phyloP scores from a whole-genome alignment of 2,113 vertebrate genomes.

The Lathamus discolor region DNA sequence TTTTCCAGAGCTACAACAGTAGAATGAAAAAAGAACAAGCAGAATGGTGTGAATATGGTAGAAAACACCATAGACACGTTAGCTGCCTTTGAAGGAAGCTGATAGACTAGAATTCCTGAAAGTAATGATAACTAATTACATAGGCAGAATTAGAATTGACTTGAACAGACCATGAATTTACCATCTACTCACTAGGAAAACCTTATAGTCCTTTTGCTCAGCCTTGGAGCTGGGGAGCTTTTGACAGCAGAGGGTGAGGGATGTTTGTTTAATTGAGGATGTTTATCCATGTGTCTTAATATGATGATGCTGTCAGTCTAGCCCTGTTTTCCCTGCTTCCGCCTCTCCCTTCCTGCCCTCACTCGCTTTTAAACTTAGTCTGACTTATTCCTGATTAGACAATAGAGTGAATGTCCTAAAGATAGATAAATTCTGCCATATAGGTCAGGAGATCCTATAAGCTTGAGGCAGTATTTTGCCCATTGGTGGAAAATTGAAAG shows the following conservation, averaged over 20 bases:
- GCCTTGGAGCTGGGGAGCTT: background rate
- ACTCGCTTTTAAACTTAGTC: background rate
- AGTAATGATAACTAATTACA: background rate
- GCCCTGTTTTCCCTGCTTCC: background rate
- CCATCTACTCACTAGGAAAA: background rate
- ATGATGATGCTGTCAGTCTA: background rate
- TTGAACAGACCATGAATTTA: background rate
- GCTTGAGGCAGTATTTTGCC: background rate
- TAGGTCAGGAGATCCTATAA: background rate
- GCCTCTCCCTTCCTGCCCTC: background rate
- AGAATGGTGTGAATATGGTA: background rate
- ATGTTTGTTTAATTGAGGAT: background rate
- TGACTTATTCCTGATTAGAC: background rate
- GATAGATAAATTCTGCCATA: background rate
- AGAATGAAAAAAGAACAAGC: background rate
- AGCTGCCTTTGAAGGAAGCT: background rate
- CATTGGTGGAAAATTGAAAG: background rate
- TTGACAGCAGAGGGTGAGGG: background rate
- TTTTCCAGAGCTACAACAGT: background rate
- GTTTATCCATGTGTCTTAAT: background rate
- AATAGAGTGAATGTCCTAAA: background rate
- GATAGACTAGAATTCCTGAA: background rate
- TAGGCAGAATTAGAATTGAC: background rate
- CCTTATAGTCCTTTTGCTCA: background rate
- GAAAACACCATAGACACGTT: background rate